Evolutionary conservation across 92 coral and sea anemone species (phyloP).

Genomic region (Paramuricea clavata): DNA sequence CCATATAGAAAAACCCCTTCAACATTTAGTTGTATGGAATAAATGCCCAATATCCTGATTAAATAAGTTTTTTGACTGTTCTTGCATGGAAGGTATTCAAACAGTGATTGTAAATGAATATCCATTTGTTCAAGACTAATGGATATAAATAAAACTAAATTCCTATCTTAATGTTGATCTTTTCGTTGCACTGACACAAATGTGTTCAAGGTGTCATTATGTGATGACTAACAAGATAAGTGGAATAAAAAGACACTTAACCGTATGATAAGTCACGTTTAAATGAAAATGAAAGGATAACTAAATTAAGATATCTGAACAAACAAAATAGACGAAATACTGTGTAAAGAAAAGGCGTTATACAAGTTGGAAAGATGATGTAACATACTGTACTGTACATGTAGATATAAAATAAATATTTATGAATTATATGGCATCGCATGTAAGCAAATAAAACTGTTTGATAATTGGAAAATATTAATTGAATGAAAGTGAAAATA

Average conservation of each 20-base stretch:
- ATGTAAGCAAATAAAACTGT: background rate
- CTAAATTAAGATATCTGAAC: background rate
- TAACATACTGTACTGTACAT: too few species aligned
- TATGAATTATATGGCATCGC: background rate
- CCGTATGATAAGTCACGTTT: background rate
- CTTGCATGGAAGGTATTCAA: too few species aligned
- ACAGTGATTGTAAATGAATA: background rate
- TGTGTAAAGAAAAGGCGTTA: too few species aligned
- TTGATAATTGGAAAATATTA: background rate
- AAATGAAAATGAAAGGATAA: background rate
- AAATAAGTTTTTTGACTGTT: too few species aligned
- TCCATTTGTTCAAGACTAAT: background rate
- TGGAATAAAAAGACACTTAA: constrained; percentile 9
- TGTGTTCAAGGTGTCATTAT: constrained; percentile 8
- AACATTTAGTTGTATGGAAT: too few species aligned
- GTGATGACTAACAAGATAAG: background rate
- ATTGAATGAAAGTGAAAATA: background rate
- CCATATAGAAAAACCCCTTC: too few species aligned
- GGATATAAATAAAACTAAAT: background rate
- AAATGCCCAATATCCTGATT: too few species aligned
- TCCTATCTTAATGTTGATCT: background rate
- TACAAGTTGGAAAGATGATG: too few species aligned
- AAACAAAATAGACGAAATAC: too few species aligned
- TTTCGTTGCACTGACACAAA: background rate
- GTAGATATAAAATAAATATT: background rate